Conservation (phyloP, 30 jellyfish, hydroid and myxozoan genomes). For the Aurelia aurita region DNA sequence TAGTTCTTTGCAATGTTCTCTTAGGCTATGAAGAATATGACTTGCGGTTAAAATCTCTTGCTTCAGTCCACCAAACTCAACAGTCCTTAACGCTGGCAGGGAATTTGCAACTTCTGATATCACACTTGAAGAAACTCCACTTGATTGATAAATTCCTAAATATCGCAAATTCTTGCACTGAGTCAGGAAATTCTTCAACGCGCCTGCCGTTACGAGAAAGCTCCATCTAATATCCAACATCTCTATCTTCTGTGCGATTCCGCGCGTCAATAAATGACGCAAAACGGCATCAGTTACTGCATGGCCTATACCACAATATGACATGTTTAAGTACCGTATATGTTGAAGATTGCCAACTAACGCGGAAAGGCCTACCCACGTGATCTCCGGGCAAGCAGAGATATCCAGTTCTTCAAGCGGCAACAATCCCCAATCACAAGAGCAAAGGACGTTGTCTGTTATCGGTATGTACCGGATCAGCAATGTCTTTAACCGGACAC, state of each 20-base stretch:
- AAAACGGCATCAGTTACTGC: constrained; percentile 90
- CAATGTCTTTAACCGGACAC: constrained; percentile 77
- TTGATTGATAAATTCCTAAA: constrained; percentile 91
- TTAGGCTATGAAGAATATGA: constrained; percentile 54
- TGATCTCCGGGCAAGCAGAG: constrained; percentile 96
- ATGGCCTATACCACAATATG: constrained; percentile 97
- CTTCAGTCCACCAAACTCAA: constrained; percentile 88
- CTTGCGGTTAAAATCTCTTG: constrained; percentile 74
- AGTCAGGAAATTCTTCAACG: constrained; percentile 58
- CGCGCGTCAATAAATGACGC: constrained; percentile 48
- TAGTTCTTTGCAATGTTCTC: constrained; percentile 58
- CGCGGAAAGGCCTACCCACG: constrained; percentile 83
- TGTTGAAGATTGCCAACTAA: constrained; percentile 69
- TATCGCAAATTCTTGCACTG: constrained; percentile 72
- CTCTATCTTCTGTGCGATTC: constrained; percentile 59
- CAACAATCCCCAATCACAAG: constrained; percentile 76
- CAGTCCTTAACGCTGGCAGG: constrained; percentile 64
- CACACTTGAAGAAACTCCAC: constrained; percentile 67
- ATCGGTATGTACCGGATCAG: constrained; percentile 85
- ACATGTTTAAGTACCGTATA: constrained; percentile 87
- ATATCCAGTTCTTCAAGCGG: constrained; percentile 92
- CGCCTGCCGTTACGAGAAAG: constrained; percentile 73
- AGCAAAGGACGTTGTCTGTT: constrained; percentile 69
- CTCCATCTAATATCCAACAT: constrained; percentile 98
- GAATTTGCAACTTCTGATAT: constrained; percentile 58